Evolutionary conservation across 2,888 invertebrate genomes (phyloP).

Genomic region (Panopea generosa): DNA sequence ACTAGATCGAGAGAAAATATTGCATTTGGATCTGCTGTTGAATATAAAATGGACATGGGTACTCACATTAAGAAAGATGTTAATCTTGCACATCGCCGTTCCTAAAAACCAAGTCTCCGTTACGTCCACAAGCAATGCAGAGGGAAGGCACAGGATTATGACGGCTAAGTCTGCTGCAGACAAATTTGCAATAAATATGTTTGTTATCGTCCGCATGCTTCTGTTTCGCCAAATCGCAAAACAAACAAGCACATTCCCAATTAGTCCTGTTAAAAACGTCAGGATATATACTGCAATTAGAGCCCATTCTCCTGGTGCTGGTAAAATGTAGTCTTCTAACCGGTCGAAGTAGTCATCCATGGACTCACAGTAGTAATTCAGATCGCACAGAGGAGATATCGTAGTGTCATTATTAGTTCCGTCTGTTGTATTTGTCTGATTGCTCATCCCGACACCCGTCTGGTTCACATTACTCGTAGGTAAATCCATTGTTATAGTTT

Average conservation of each 20-base stretch:
- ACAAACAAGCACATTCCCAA: conserved; percentile 94
- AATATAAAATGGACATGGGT: too few species aligned
- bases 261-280: conserved; percentile 92
- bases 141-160: conserved; percentile 94
- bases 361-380: conserved; percentile 45
- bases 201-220: conserved; percentile 96
- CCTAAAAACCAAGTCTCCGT: conserved; percentile 98
- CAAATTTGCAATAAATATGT: conserved; percentile 96
- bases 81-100: conserved; percentile 92
- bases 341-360: conserved; percentile 61
- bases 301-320: conserved; percentile 88
- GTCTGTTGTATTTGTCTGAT: conserved; percentile 5
- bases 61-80: conserved; percentile 94
- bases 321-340: conserved; percentile 50
- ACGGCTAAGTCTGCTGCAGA: conserved; percentile 95
- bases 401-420: conserved; percentile 12
- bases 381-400: conserved; percentile 25
- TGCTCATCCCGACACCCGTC: too few species aligned
- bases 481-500: too few species aligned
- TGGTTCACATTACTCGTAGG: too few species aligned
- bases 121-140: conserved; percentile 95
- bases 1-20: too few species aligned
- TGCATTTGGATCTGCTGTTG: too few species aligned
- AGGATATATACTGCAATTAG: conserved; percentile 91
- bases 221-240: conserved; percentile 95